Base-by-base conservation (phyloP, 2,797 vertebrate genomes). In the Rallus crepitans region DNA sequence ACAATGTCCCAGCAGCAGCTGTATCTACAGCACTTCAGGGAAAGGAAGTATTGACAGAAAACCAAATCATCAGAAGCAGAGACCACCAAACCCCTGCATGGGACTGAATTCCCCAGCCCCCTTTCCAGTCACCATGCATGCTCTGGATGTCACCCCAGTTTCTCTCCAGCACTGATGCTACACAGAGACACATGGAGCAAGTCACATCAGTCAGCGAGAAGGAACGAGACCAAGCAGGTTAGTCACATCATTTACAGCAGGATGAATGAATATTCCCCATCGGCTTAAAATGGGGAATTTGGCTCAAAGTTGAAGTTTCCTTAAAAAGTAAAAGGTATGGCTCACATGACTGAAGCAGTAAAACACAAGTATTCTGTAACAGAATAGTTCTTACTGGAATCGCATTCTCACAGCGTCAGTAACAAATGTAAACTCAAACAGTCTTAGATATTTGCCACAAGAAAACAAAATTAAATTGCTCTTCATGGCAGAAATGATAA, bases 401-500 rank as follows among this genome's bases (percentile, higher is more conserved):
- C 20, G 50, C 4, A 2, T 16, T 55, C 15, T 20, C 5, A 3
- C 5, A 61, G 11, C 31, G 31, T 5, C 52, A 12, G 30, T 78
- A 56, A 52, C 15, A 53, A 69, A 39, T 7, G 4, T 18, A 17
- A 70, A 66, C 17, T 47, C 40, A 71, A 61, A 71, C 2, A 55
- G 15, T 35, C 17, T 30, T 37, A 52, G 37, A 11, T 52, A 81
- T 55, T 64, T 87, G 9, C 37, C 23, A 19, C 27, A 64, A 72
- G 27, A 70, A 87, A 68, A 48, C 4, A 59, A 66, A 82, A 85
- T 15, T 17, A 56, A 40, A n/a, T 65, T 53, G 23, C 6, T 72
- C 10, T 57, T 81, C 23, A 12, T 25, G 2, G 17, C 1, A 1
- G 23, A 69, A 72, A 18, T 0, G 0, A 56, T n/a, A 69, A 77